A percentile compares a stretch with the other conserved stretches of the same genome.
These are phyloP conservation scores for Hycleus phaleratus DNA, from an alignment of 1,140 invertebrate genomes.

Conservation along the genomic window DNA sequence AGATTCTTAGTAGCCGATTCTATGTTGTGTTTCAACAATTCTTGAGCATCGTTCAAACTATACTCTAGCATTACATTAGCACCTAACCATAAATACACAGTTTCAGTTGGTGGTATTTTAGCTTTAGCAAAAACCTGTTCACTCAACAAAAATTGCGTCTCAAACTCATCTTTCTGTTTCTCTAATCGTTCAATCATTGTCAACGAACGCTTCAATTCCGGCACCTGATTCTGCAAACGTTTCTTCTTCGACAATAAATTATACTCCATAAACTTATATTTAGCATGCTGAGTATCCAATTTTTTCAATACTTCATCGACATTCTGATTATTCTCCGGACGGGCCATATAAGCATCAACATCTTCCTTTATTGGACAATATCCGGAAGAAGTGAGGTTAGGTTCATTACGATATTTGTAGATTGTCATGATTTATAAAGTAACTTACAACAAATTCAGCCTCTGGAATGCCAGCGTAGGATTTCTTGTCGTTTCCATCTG, in stretches of 20 bases:
- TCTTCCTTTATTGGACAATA: conserved; percentile 64
- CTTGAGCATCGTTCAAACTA: conserved; percentile 83
- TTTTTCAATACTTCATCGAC: conserved; percentile 76
- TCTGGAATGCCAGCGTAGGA: conserved; percentile 74
- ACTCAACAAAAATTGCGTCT: conserved; percentile 89
- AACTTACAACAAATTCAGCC: conserved; percentile 69
- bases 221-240: conserved; percentile 82
- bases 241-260: conserved; percentile 77
- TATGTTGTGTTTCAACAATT: conserved; percentile 81
- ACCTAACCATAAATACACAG: conserved; percentile 95
- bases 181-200: conserved; percentile 88
- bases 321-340: conserved; percentile 68
- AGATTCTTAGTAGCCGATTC: conserved; percentile 79
- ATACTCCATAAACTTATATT: conserved; percentile 96
- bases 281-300: conserved; percentile 86
- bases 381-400: conserved; percentile 9
- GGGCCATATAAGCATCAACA: conserved; percentile 87
- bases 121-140: conserved; percentile 93
- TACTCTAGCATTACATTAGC: conserved; percentile 99
- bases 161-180: conserved; percentile 69
- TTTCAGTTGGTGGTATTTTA: conserved; percentile 82
- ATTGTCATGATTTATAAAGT: conserved; percentile 5
- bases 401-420: conserved; percentile 1
- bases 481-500: conserved; percentile 48
- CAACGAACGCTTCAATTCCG: conserved; percentile 84